A percentile compares a stretch with the other conserved stretches of the same genome.
phyloP scores from a whole-genome alignment of 2,797 vertebrate species.

The Calcarius lapponicus region DNA sequence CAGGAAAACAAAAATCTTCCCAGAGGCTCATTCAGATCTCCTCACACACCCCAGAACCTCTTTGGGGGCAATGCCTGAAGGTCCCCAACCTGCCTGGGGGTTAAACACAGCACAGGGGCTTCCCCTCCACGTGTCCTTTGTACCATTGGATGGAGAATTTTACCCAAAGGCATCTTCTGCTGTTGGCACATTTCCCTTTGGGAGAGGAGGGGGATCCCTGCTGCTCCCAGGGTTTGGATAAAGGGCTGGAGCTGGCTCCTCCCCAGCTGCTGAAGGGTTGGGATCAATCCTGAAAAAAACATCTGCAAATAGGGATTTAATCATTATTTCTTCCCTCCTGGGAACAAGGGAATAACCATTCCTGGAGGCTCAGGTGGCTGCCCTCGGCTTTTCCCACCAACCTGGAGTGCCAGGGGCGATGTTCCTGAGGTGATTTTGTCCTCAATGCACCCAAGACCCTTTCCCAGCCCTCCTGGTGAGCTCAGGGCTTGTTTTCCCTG shows the following conservation, averaged over 20 bases:
- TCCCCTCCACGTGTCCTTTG: fast-evolving
- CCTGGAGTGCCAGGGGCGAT: fast-evolving
- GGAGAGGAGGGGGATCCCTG: neutral
- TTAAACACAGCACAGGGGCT: neutral
- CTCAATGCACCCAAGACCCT: fast-evolving
- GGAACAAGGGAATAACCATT: neutral
- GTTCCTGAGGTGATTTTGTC: neutral
- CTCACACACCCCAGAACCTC: neutral
- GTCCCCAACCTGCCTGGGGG: neutral
- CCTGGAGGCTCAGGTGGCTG: neutral
- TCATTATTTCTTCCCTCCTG: fast-evolving
- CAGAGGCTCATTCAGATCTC: neutral
- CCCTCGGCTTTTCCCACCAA: neutral
- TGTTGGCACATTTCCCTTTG: fast-evolving
- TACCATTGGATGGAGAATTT: neutral
- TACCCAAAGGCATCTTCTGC: neutral
- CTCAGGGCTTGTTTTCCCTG: fast-evolving
- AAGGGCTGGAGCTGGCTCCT: neutral
- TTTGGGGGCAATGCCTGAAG: neutral
- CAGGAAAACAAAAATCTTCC: neutral
- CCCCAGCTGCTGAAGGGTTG: fast-evolving
- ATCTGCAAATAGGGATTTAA: neutral
- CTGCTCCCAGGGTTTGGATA: neutral
- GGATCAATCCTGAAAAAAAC: neutral
- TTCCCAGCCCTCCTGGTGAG: neutral